Percentiles rank a stretch among this genome's conserved stretches.
Evolutionary conservation across 2,797 vertebrate species (phyloP).

Genomic region (Centroberyx gerrardi): DNA sequence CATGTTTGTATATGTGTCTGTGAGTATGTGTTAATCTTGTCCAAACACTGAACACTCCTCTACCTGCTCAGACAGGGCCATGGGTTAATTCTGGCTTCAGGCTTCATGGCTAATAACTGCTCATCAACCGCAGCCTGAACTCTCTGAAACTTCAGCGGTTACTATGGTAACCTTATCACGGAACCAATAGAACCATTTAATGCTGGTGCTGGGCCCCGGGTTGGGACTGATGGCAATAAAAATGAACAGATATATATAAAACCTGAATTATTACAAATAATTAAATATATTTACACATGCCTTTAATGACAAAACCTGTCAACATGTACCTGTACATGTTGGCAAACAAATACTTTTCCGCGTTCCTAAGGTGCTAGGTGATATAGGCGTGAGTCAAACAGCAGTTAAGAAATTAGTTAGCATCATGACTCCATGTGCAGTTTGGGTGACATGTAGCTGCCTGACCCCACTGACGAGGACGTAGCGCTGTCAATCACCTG

Average conservation of each 20-base stretch:
- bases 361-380: conserved; percentile 43
- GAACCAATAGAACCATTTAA: conserved; percentile 38
- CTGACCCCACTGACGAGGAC: conserved; percentile 63
- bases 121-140: conserved; percentile 86
- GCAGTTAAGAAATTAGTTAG: conserved; percentile 70
- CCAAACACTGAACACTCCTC: conserved; percentile 81
- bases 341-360: conserved; percentile 38
- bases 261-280: not conserved
- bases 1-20: conserved; percentile 61
- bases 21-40: conserved; percentile 82
- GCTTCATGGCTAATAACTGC: conserved; percentile 82
- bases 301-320: conserved; percentile 18
- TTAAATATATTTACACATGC: not conserved
- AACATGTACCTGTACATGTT: not conserved
- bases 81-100: conserved; percentile 86
- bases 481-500: conserved; percentile 68
- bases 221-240: not conserved
- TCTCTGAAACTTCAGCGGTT: conserved; percentile 65
- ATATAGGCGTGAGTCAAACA: conserved; percentile 58
- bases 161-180: conserved; percentile 55
- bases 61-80: conserved; percentile 87
- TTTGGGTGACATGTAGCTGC: conserved; percentile 56
- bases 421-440: conserved; percentile 50
- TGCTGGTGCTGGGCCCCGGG: not conserved
- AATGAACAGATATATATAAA: conserved; percentile 1